Percentiles rank a stretch among this genome's conserved stretches.
These are phyloP conservation scores for Hydrotaea diabolus DNA, from an alignment of 2,888 invertebrate genomes.

Conservation along the genomic window DNA sequence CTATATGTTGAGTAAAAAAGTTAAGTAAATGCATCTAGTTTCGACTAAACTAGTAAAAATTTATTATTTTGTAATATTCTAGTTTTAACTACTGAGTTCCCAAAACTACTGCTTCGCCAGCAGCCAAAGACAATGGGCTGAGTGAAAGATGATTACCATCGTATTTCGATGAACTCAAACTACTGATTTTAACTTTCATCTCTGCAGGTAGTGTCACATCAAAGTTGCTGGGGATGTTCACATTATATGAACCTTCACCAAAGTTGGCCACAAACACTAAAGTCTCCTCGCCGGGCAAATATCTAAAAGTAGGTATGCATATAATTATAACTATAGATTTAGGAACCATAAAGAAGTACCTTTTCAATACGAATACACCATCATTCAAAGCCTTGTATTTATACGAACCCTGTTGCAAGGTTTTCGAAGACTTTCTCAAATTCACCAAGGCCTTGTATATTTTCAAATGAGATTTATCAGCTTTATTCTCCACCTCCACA, in stretches of 20 bases:
- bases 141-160: slow-evolving; percentile 42
- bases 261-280: slow-evolving; percentile 74
- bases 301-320: slow-evolving; percentile 50
- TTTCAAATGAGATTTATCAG: slow-evolving; percentile 82
- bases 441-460: slow-evolving; percentile 83
- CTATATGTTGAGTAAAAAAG: too few species aligned
- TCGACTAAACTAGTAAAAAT: too few species aligned
- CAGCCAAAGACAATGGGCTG: slow-evolving; percentile 29
- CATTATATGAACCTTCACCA: slow-evolving; percentile 63
- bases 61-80: too few species aligned
- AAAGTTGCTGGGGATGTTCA: slow-evolving; percentile 68
- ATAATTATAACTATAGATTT: neutral
- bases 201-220: slow-evolving; percentile 60
- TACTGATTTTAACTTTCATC: slow-evolving; percentile 64
- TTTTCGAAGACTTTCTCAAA: slow-evolving; percentile 75
- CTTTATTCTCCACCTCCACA: slow-evolving; percentile 81
- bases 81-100: too few species aligned
- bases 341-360: slow-evolving; percentile 68
- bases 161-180: slow-evolving; percentile 59
- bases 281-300: slow-evolving; percentile 68
- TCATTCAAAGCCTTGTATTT: slow-evolving; percentile 74
- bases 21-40: too few species aligned
- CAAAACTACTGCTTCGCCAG: slow-evolving; percentile 67
- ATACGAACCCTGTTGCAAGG: slow-evolving; percentile 73
- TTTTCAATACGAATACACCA: slow-evolving; percentile 74